A percentile compares a stretch with the other conserved stretches of the same genome.
phyloP scores from a whole-genome alignment of 2,888 invertebrate species.

The Caenorhabditis sulstoni region DNA sequence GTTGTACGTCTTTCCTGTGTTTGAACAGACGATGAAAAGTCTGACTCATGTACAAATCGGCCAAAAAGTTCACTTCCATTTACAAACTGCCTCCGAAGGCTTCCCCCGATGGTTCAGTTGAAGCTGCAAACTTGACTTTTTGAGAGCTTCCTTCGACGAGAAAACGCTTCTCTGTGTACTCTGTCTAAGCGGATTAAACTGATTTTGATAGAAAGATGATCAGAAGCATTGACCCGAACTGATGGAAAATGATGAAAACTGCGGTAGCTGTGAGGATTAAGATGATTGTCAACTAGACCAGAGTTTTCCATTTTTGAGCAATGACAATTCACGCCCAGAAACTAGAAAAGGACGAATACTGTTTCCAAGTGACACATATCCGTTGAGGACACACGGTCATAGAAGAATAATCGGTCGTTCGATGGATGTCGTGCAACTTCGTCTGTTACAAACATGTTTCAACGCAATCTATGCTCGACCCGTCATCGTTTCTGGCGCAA shows the following conservation, averaged over 20 bases:
- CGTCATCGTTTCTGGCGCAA: slow-evolving; percentile 13
- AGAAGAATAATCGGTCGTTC: no score
- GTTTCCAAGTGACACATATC: no score
- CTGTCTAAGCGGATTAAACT: slow-evolving; percentile 25
- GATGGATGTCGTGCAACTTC: neutral
- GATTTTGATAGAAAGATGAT: slow-evolving; percentile 12
- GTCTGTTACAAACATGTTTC: neutral
- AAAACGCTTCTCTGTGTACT: slow-evolving; percentile 24
- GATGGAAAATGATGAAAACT: slow-evolving; percentile 50
- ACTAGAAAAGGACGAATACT: no score
- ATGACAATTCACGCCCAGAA: neutral
- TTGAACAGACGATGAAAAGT: slow-evolving; percentile 4
- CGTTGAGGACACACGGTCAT: no score
- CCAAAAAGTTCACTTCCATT: slow-evolving; percentile 41
- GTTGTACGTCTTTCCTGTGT: slow-evolving; percentile 4
- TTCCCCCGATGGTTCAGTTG: neutral
- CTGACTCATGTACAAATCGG: slow-evolving; percentile 24
- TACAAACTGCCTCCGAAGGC: neutral
- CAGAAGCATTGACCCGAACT: slow-evolving; percentile 17
- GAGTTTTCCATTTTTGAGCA: neutral
- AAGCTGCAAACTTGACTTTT: slow-evolving; percentile 3
- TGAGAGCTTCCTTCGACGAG: no score
- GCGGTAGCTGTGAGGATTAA: neutral
- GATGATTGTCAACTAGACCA: neutral
- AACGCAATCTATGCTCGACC: neutral